Evolutionary conservation across 2,888 invertebrate genomes (phyloP).

Genomic region (Lamproptera curius): DNA sequence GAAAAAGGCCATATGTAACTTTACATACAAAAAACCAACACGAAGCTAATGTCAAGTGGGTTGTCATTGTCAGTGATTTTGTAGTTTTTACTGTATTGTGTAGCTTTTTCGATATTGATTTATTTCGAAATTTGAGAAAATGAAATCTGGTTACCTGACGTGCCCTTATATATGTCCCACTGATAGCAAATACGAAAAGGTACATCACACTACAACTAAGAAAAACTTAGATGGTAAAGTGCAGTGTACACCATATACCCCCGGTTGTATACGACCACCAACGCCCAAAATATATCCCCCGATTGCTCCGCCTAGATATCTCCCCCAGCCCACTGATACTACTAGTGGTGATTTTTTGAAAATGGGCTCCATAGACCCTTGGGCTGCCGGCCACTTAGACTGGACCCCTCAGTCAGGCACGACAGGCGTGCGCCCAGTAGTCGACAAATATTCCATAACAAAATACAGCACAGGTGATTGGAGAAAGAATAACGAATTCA

Average conservation of each 20-base stretch:
- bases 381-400: conserved; percentile 86
- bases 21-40: too few relatives aligned
- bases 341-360: conserved; percentile 62
- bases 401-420: conserved; percentile 85
- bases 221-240: conserved; percentile 33
- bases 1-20: too few relatives aligned
- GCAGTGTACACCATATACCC: conserved; percentile 40
- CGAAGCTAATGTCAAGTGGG: too few relatives aligned
- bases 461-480: conserved; percentile 86
- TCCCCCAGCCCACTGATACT: conserved; percentile 61
- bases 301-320: conserved; percentile 57
- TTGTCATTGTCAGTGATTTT: too few relatives aligned
- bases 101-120: not conserved
- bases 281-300: conserved; percentile 48
- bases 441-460: conserved; percentile 87
- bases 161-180: conserved; percentile 58
- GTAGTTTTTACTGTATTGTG: too few relatives aligned
- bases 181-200: not conserved
- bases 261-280: conserved; percentile 54
- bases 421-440: conserved; percentile 86
- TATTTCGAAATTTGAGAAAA: conserved; percentile 29
- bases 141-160: conserved; percentile 33
- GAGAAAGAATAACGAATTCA: conserved; percentile 79
- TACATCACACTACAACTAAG: conserved; percentile 4
- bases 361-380: conserved; percentile 79